Evolutionary conservation across 2,888 invertebrate species (phyloP).

Genomic region (Troides aeacus): DNA sequence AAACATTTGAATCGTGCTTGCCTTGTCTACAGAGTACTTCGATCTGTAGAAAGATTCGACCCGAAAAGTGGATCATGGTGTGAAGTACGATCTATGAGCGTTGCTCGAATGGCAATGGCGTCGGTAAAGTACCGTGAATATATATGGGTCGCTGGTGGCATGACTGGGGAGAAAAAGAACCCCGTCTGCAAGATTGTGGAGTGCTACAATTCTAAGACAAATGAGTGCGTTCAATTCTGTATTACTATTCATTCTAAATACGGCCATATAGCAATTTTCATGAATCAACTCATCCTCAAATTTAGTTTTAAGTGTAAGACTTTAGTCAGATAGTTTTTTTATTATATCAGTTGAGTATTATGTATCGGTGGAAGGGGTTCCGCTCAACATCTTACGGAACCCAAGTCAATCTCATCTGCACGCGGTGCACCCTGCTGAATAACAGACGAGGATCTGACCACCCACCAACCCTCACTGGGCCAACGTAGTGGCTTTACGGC

Average conservation of each 20-base stretch:
- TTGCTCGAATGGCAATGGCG: slow-evolving; percentile 82
- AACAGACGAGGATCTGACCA: too few species aligned
- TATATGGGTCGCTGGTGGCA: slow-evolving; percentile 88
- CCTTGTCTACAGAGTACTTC: slow-evolving; percentile 71
- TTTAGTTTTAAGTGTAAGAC: too few species aligned
- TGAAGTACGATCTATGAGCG: slow-evolving; percentile 79
- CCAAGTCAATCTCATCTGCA: too few species aligned
- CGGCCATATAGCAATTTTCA: neutral
- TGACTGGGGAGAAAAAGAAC: slow-evolving; percentile 80
- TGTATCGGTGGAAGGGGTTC: too few species aligned
- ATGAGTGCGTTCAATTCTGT: slow-evolving; percentile 73
- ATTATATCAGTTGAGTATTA: too few species aligned
- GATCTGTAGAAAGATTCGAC: slow-evolving; percentile 82
- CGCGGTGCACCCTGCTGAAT: too few species aligned
- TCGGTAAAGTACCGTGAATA: slow-evolving; percentile 81
- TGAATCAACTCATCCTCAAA: neutral
- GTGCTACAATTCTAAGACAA: slow-evolving; percentile 81
- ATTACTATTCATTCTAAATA: neutral
- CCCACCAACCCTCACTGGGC: too few species aligned
- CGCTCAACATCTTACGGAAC: too few species aligned
- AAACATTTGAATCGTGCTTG: neutral
- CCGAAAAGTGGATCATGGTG: slow-evolving; percentile 79
- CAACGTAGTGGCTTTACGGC: too few species aligned
- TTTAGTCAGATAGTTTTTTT: too few species aligned
- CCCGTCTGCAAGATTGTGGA: slow-evolving; percentile 81